A percentile compares a stretch with the other conserved stretches of the same genome.
Evolutionary conservation across 2,888 invertebrate species (phyloP).

Genomic region (Melanotus villosus): DNA sequence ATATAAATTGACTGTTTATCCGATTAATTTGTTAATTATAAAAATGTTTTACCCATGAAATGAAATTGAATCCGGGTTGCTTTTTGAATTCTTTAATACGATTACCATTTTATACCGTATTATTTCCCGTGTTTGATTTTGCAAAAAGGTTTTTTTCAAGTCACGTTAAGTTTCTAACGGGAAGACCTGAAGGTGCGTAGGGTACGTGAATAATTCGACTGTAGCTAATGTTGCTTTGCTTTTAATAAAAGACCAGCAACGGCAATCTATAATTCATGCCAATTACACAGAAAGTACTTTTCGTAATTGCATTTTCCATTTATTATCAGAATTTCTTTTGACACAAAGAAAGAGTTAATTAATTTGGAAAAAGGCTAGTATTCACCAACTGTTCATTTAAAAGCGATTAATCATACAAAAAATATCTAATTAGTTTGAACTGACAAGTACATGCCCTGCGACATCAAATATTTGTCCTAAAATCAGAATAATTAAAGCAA

Average conservation of each 20-base stretch:
- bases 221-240: constrained; percentile 4
- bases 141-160: neutral
- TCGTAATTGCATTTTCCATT: constrained; percentile 22
- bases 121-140: neutral
- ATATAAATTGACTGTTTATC: no score
- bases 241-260: constrained; percentile 13
- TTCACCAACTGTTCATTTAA: constrained; percentile 18
- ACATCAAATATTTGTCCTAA: constrained; percentile 22
- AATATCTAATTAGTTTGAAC: constrained; percentile 12
- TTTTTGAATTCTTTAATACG: no score
- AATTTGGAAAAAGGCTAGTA: constrained; percentile 7
- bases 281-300: constrained; percentile 22
- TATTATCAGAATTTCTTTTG: constrained; percentile 17
- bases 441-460: constrained; percentile 13
- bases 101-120: no score
- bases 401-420: constrained; percentile 13
- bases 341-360: constrained; percentile 32
- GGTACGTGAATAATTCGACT: neutral
- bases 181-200: neutral
- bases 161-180: neutral
- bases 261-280: constrained; percentile 24
- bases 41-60: no score
- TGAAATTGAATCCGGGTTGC: no score
- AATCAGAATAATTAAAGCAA: constrained; percentile 6
- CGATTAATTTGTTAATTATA: no score